Evolutionary conservation across 2,888 invertebrate genomes (phyloP), one percentile per base, ranked within the genome.

Genomic region (Tachina lurida): DNA sequence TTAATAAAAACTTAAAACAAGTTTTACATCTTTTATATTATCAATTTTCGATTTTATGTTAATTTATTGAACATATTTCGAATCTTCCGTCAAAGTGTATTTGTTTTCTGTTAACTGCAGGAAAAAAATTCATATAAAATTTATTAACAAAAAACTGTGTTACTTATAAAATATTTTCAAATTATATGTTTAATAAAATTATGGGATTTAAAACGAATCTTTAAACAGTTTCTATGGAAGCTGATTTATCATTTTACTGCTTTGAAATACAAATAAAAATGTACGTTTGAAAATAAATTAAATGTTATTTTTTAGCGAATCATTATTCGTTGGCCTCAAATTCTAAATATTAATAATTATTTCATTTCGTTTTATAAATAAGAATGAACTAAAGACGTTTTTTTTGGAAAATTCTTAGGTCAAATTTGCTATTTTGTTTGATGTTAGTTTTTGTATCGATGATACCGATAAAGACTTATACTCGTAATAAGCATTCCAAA

Each of bases 21-120:
- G 71, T 83, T 65, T 19, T 58, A 79, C 84, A 84, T 79, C 74
- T 79, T 84, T 78, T 71, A 62, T 43, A 13, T 77, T 7, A 31
- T 83, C 3, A 70, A 70, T 65, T 45, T 58, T 52, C 52, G 15
- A 54, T 63, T 54, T 62, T 31, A 77, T 77, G 60, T 52, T 60
- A 60, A 70, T 52, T 74, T 81, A 54, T 63, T 31, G 12, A 77
- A 60, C 12, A 58, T 41, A 22, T 49, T 41, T 68, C 41, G 7
- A 3, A 22, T 43, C 4, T 39, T 31, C 12, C 15, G 45, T 58
- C 60, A 31, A 41, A 49, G 41, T 10, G 10, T 43, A 10, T 31
- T 19, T 3, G 0, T 49, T 31, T 31, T 31, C 7, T 31, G 5
- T 31, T 31, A 31, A 31, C 31, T 31, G 31, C 67, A 9, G 67